Evolutionary conservation across 1,140 invertebrate species (phyloP), one percentile per base, ranked within the genome.

Genomic region (Phortica variegata): DNA sequence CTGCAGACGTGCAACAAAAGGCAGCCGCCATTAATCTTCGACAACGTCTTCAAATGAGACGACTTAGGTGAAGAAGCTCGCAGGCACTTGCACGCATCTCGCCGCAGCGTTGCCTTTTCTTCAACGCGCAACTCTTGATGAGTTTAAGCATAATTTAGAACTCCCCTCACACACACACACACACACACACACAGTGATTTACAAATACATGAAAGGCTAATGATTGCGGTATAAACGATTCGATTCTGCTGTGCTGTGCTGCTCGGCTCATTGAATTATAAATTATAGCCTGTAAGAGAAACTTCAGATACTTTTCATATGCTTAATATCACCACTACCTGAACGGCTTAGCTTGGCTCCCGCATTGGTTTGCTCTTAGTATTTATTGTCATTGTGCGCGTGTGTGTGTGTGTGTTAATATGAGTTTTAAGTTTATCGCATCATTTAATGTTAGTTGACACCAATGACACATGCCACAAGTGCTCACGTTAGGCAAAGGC

Each of bases 211-310:
- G 21, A 9, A 9, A 34, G 41, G 26, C 47, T 65, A 52, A 49
- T 49, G 51, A 54, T 53, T 51, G 58, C 48, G 51, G 39, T 44
- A 58, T 58, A 58, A 58, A 58, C 23, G 23, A 26, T 26, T 26
- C 23, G 23, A 26, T 26, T 26, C 5, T 26, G 23, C n/a, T n/a
- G n/a, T 45, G 56, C 49, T 37, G 54, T 38, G 49, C 43, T 58
- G 62, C 63, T 62, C 49, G 63, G 63, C 63, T 68, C 65, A 68
- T 68, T 68, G 60, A 68, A 68, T 68, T 68, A 68, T 68, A 68
- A 68, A 68, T 68, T 68, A 68, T 60, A 36, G 31, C 29, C 23
- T 26, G 5, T 6, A 26, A 6, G 23, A 6, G 10, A n/a, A n/a
- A n/a, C n/a, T 26, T 10, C 10, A 26, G 23, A 26, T 31, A 47